Evolutionary conservation across 2,113 vertebrate species (phyloP).

Genomic region (Merops nubicus): DNA sequence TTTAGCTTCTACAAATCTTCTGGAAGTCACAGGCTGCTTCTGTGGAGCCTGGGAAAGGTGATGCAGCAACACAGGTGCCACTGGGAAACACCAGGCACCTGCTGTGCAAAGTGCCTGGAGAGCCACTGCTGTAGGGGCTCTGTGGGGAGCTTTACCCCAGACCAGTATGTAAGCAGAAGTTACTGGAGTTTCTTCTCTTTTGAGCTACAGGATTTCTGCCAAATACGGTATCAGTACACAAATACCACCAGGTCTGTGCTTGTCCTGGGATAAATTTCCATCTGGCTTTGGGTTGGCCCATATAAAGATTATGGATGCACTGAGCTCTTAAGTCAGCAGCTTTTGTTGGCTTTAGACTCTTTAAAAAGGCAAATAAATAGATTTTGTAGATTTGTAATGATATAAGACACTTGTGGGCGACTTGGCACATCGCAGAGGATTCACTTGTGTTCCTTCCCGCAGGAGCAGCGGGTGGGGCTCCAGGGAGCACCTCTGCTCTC

Average conservation of each 20-base stretch:
- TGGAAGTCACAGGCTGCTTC: not conserved
- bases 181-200: not conserved
- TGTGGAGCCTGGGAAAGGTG: not conserved
- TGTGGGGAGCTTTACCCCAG: not conserved
- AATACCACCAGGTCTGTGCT: constrained; percentile 44
- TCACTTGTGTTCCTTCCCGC: not conserved
- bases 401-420: not conserved
- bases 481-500: not conserved
- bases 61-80: not conserved
- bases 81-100: not conserved
- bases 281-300: not conserved
- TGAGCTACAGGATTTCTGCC: not conserved
- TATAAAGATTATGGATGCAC: not conserved
- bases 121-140: not conserved
- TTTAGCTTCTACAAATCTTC: not conserved
- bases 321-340: not conserved
- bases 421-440: not conserved
- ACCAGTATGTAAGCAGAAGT: not conserved
- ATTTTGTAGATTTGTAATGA: not conserved
- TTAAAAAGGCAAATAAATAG: not conserved
- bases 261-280: not conserved
- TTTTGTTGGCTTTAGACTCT: not conserved
- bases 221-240: not conserved
- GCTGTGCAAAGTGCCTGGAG: not conserved
- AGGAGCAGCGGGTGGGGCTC: not conserved